Percentiles rank a stretch among this genome's conserved stretches.
Conservation (phyloP, 2,113 vertebrate genomes). For the Cololabis saira region DNA sequence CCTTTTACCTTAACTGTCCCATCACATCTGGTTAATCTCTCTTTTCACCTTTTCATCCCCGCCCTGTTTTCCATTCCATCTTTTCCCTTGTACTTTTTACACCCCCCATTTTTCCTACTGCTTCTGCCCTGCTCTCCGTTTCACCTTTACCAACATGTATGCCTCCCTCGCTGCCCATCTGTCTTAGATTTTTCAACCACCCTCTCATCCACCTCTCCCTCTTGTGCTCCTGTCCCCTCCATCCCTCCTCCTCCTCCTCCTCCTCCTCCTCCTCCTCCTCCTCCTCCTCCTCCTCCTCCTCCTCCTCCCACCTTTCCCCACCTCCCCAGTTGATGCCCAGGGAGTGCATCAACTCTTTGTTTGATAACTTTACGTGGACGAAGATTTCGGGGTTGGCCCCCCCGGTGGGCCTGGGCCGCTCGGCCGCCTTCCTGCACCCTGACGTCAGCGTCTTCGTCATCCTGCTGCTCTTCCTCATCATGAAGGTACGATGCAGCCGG, state of each 20-base stretch:
- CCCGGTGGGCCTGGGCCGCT: conserved; percentile 84
- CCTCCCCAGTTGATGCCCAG: conserved; percentile 90
- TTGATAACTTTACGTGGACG: conserved; percentile 96
- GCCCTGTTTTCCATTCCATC: accelerated
- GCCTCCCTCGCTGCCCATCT: background rate
- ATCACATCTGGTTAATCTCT: too few relatives aligned
- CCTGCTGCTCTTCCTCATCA: conserved; percentile 91
- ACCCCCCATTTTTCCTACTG: background rate
- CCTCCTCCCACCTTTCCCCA: background rate
- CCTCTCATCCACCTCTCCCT: background rate
- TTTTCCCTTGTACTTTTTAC: background rate
- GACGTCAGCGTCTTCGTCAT: conserved; percentile 88
- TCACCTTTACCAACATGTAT: background rate
- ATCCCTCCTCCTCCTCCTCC: background rate
- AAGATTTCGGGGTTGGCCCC: conserved; percentile 77
- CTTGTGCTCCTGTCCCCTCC: background rate
- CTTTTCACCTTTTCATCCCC: background rate
- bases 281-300: background rate
- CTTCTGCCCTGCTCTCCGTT: background rate
- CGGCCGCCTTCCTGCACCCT: conserved; percentile 90
- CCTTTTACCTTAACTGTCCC: background rate
- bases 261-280: too few relatives aligned
- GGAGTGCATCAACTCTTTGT: conserved; percentile 93
- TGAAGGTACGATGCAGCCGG: conserved; percentile 85
- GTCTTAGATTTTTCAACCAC: background rate